Evolutionary conservation across 2,888 invertebrate genomes (phyloP), one percentile per base, ranked within the genome.

Genomic region (Thereva nobilitata): DNA sequence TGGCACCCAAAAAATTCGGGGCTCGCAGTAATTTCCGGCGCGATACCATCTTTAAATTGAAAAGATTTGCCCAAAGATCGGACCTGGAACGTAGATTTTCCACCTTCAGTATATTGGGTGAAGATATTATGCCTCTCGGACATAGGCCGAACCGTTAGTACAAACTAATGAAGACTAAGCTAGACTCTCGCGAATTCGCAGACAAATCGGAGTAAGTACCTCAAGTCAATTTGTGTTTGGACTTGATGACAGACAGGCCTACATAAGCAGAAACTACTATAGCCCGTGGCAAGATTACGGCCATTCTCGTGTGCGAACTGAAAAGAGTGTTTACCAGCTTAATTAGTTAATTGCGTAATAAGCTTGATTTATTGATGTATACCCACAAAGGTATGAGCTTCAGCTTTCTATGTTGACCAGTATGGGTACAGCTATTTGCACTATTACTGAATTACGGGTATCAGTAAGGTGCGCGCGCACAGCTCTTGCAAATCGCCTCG

Each of bases 21-120:
- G 23, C 61, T 61, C 41, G 49, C 50, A 47, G 41, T 41, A 50
- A 40, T 61, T 61, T 61, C 61, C 61, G 61, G 61, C 50, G 61
- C 61, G 61, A 61, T 61, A 61, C 61, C 37, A 61, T 61, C 61
- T 49, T n/a, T 50, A 41, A 61, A 61, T 61, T 61, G 61, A 61
- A 61, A 61, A 38, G 41, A 40, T 23, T 61, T 41, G 23, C 37
- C 12, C 34, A 41, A 50, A 34, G 40, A 9, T 61, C 6, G 10
- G 35, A 10, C 38, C 38, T 23, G 23, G 23, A 23, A 23, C 23
- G 23, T 23, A 23, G 23, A 23, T 2, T 23, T 2, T 23, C 1
- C 23, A 4, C 12, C 4, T 23, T 23, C 9, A 57, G 10, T 23
- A 50, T 50, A 12, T n/a, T 47, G n/a, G 5, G 47, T n/a, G 47